Conservation (phyloP, 2,113 vertebrate genomes). For the Melanerpes formicivorus region DNA sequence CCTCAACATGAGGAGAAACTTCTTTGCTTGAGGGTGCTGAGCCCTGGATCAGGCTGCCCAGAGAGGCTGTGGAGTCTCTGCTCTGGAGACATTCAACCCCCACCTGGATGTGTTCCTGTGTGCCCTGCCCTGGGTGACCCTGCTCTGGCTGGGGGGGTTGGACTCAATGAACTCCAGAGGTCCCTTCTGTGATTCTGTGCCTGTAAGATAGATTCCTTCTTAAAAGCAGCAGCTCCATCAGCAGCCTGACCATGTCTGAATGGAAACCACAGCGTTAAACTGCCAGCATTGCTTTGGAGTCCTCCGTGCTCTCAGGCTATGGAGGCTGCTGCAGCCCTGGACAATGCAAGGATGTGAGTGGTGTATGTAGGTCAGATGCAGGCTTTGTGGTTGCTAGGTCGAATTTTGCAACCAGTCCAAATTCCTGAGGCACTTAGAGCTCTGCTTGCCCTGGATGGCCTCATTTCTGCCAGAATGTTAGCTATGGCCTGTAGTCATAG, state of each 20-base stretch:
- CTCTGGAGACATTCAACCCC: no score
- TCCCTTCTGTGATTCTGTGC: no score
- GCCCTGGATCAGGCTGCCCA: no score
- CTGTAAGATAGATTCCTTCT: not conserved
- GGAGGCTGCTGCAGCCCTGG: not conserved
- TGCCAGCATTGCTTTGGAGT: not conserved
- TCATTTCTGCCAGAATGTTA: conserved; percentile 31
- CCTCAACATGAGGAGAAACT: no score
- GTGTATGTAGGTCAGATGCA: conserved; percentile 57
- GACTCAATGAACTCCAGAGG: no score
- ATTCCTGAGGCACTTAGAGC: conserved; percentile 44
- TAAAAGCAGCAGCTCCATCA: not conserved
- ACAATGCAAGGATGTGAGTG: not conserved
- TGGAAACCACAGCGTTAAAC: not conserved
- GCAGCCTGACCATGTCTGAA: not conserved
- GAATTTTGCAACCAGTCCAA: conserved; percentile 39
- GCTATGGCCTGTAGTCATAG: not conserved
- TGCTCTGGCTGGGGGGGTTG: no score
- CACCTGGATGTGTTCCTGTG: no score
- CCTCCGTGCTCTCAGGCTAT: not conserved
- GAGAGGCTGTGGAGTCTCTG: no score
- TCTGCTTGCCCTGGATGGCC: conserved; percentile 14
- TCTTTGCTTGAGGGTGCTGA: no score
- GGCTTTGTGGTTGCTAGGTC: conserved; percentile 41
- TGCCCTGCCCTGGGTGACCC: no score